Percentiles rank a stretch among this genome's conserved stretches.
Evolutionary conservation across 2,113 vertebrate species (phyloP).

Genomic region (Scalopus aquaticus): DNA sequence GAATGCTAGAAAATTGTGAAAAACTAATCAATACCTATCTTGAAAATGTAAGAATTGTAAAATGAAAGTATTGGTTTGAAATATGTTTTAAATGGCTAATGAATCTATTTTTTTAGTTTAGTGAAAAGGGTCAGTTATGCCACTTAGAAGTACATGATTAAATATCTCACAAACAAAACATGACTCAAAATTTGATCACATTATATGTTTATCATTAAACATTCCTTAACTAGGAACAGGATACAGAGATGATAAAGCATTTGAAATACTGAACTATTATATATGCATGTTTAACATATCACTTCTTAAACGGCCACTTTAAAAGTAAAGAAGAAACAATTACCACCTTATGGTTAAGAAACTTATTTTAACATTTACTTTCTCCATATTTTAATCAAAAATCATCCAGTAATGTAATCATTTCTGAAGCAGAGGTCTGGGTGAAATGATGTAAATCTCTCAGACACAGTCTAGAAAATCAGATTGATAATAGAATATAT

Average conservation of each 20-base stretch:
- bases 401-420: background rate
- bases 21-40: background rate
- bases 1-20: background rate
- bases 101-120: background rate
- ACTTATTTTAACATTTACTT: background rate
- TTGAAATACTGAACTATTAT: background rate
- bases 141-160: background rate
- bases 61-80: background rate
- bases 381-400: background rate
- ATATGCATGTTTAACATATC: background rate
- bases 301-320: background rate
- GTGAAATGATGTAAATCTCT: background rate
- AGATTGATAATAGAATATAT: background rate
- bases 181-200: background rate
- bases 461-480: background rate
- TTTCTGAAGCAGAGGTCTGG: background rate
- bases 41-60: background rate
- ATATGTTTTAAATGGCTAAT: background rate
- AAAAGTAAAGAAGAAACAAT: background rate
- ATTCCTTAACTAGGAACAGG: background rate
- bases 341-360: background rate
- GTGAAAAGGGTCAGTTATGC: background rate
- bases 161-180: background rate
- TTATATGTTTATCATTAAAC: background rate
- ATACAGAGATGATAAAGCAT: background rate